Evolutionary conservation across 2,797 vertebrate genomes (phyloP).

Genomic region (Rhinella marina): DNA sequence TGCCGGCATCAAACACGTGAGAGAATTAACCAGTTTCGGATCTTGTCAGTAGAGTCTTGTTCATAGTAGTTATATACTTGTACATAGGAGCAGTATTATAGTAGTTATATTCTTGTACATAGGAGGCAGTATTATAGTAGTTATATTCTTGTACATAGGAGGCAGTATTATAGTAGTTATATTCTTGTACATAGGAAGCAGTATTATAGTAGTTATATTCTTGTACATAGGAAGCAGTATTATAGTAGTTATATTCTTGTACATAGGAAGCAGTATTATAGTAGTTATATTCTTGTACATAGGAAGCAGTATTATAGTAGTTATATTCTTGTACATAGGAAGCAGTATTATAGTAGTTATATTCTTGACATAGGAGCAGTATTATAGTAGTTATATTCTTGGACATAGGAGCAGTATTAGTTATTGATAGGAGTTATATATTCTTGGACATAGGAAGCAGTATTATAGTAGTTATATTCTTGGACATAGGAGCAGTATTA

Average conservation of each 20-base stretch:
- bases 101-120: not conserved
- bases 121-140: not conserved
- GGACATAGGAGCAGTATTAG: not conserved
- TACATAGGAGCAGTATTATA: slow-evolving; percentile 9
- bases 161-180: not conserved
- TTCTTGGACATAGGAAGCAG: too few relatives aligned
- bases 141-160: slow-evolving; percentile 3
- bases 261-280: not conserved
- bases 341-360: not conserved
- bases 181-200: not conserved
- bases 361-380: not conserved
- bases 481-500: not conserved
- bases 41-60: not conserved
- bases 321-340: not conserved
- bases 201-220: slow-evolving; percentile 13
- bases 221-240: not conserved
- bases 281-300: slow-evolving; percentile 12
- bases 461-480: slow-evolving; percentile 4
- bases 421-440: too few relatives aligned
- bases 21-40: too few relatives aligned
- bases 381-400: slow-evolving; percentile 1
- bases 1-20: too few relatives aligned
- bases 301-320: slow-evolving; percentile 1
- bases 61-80: not conserved
- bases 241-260: slow-evolving; percentile 13